phyloP scores from a whole-genome alignment of 2,113 vertebrate genomes.

The Tretioscincus oriximinensis region DNA sequence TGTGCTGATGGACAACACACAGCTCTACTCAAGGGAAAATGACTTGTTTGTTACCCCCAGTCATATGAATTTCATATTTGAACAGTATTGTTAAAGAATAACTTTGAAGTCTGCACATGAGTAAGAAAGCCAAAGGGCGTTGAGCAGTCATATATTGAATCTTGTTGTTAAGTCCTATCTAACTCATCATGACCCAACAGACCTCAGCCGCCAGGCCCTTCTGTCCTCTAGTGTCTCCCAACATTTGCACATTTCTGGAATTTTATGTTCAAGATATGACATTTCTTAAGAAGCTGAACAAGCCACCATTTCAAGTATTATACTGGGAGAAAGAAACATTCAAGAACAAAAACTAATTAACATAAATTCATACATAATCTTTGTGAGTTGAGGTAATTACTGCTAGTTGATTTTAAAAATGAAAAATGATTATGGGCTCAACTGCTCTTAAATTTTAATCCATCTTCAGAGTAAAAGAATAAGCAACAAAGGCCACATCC shows the following conservation, averaged over 20 bases:
- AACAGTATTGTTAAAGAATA: constrained; percentile 8
- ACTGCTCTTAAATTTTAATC: too few species aligned
- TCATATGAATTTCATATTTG: constrained; percentile 28
- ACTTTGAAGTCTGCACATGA: constrained; percentile 33
- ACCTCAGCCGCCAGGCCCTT: too few species aligned
- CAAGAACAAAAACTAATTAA: background rate
- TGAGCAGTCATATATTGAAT: constrained; percentile 34
- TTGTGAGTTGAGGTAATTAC: background rate
- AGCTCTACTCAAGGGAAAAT: constrained; percentile 10
- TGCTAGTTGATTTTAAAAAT: background rate
- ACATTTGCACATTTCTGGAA: background rate
- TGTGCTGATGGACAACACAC: background rate
- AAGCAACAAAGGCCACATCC: too few species aligned
- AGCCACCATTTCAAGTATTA: background rate
- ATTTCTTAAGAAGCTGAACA: background rate
- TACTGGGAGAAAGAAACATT: background rate
- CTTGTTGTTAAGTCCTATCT: too few species aligned
- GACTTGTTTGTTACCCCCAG: background rate
- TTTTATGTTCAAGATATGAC: background rate
- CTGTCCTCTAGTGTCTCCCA: background rate
- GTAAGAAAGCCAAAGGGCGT: constrained; percentile 32
- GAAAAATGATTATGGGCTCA: background rate
- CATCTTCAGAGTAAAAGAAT: too few species aligned
- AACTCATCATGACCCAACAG: too few species aligned
- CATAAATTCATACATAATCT: too few species aligned